phyloP scores from a whole-genome alignment of 2,797 vertebrate genomes.

The Poecilia wingei region DNA sequence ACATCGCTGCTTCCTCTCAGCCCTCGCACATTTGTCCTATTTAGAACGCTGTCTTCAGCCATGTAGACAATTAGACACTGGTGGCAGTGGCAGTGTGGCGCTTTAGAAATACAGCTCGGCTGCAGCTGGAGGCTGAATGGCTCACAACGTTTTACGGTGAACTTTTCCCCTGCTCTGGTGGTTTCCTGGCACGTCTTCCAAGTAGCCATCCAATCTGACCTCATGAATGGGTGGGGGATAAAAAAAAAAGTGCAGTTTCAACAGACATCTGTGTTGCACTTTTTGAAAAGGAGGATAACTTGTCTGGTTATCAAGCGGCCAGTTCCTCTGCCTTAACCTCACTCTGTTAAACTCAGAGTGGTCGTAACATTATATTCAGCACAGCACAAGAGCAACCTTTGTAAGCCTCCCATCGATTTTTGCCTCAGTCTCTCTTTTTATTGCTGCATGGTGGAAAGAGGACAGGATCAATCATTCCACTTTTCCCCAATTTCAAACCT shows the following conservation, averaged over 20 bases:
- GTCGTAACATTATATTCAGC: conserved; percentile 26
- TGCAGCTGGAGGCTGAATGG: conserved; percentile 1
- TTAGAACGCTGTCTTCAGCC: conserved; percentile 58
- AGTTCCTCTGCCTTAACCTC: conserved; percentile 6
- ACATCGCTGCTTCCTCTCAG: conserved; percentile 62
- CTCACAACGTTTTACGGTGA: conserved; percentile 3
- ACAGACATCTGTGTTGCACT: not conserved
- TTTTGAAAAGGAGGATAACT: not conserved
- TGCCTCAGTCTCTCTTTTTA: conserved; percentile 44
- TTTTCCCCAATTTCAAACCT: conserved; percentile 37
- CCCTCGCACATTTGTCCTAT: conserved; percentile 67
- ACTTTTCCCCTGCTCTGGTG: not conserved
- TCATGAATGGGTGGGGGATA: not conserved
- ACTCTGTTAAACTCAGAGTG: conserved; percentile 16
- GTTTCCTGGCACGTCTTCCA: conserved; percentile 2
- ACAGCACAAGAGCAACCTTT: conserved; percentile 34
- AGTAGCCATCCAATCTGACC: not conserved
- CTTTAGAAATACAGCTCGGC: conserved; percentile 20
- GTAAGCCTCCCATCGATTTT: conserved; percentile 59
- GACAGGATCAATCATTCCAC: conserved; percentile 51
- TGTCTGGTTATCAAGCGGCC: not conserved
- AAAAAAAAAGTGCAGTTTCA: not conserved
- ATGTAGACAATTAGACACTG: conserved; percentile 49
- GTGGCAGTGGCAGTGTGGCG: conserved; percentile 13
- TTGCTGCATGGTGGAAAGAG: conserved; percentile 46